Percentiles rank a stretch among this genome's conserved stretches.
Conservation (phyloP, 35 echinoderm and acorn worm species). For the Ophioderma brevispina region DNA sequence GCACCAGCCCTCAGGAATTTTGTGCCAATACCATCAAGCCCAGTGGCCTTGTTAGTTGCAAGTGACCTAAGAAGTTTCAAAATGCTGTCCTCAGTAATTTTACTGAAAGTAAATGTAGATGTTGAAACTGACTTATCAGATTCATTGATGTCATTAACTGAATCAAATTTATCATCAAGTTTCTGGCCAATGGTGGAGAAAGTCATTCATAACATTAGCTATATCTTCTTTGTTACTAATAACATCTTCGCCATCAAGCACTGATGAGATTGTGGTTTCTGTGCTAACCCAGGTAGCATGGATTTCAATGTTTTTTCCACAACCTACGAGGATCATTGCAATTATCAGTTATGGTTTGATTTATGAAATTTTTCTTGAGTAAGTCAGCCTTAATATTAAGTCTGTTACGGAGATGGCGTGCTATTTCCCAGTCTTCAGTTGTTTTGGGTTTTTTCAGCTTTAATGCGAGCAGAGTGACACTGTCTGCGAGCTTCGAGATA, state of each 20-base stretch:
- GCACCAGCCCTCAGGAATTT: conserved; percentile 18
- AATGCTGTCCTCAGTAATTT: no score
- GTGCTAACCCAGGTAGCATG: background rate
- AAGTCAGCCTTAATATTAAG: background rate
- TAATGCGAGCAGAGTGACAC: background rate
- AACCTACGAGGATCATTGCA: background rate
- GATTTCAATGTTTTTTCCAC: background rate
- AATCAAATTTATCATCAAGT: background rate
- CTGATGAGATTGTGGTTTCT: background rate
- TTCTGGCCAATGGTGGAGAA: background rate
- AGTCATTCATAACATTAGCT: background rate
- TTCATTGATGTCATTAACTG: background rate
- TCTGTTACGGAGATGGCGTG: background rate
- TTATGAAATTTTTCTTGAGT: background rate
- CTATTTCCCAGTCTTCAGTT: background rate
- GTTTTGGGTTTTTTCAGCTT: background rate
- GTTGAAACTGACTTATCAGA: no score
- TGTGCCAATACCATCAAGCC: conserved; percentile 20
- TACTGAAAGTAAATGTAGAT: no score
- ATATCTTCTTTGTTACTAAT: background rate
- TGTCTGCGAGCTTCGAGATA: background rate
- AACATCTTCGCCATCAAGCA: background rate
- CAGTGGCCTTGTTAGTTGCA: conserved; percentile 16
- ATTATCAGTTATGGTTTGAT: background rate
- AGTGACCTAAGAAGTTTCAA: background rate